Evolutionary conservation across 2,888 invertebrate genomes (phyloP), one percentile per base, ranked within the genome.

Genomic region (Oscheius sp.): DNA sequence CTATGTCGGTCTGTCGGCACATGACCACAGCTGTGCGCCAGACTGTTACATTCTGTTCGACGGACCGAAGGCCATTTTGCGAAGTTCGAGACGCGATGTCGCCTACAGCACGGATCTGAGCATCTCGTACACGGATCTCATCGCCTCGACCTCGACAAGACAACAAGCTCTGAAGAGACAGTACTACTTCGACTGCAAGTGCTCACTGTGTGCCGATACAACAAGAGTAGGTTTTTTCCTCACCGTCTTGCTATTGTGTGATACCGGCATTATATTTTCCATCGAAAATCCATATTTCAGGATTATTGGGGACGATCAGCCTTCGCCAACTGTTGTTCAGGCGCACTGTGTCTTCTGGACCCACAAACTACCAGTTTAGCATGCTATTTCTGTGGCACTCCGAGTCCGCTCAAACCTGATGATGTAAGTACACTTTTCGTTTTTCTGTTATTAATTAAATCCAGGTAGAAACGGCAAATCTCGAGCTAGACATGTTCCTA

Each of bases 131-230:
- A 71, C 63, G 4, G 73, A 73, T 68, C 50, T 75, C 2, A 50
- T 75, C 13, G 57, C 63, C 9, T 57, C 65, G 37, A 75, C 47
- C n/a, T 13, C 48, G 9, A 74, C 74, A n/a, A 55, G 79, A 7
- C 55, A 74, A 60, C 4, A 53, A 11, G 35, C 35, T n/a, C 63
- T 79, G 35, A 59, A 75, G 58, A 32, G 55, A 47, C 79, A 77
- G 50, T 79, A 79, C 68, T 79, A 77, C 74, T 79, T 79, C 71
- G 68, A 62, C 10, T 79, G 79, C 42, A 70, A 11, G 2, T 79
- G 79, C 47, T 35, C 51, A 2, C 57, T 75, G 10, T 79, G 79
- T 73, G 42, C 13, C 42, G 75, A 79, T 57, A 13, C 10, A 0
- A 48, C 73, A 1, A 71, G 79, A 73, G 79, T 79, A 60, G 29